Base-by-base conservation (phyloP, 2,797 vertebrate genomes). In the Acrossocheilus fasciatus region DNA sequence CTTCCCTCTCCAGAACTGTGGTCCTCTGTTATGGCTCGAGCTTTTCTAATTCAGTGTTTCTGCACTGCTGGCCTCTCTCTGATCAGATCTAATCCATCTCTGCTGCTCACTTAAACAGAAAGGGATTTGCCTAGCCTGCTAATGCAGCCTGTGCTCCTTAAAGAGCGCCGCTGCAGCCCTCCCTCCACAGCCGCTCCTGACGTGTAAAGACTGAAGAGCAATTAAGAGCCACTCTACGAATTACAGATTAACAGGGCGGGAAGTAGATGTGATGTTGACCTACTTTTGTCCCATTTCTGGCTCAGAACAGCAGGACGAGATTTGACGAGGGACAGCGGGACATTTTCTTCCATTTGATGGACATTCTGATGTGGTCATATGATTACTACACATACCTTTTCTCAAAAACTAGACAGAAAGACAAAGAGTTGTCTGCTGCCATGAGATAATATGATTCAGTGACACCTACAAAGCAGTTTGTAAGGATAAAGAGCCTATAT, bases 181-280 rank as follows among this genome's bases (percentile, higher is more conserved):
- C 47, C 84, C 69, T 64, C 54, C 41, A 64, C 81, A 52, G 86
- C 34, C 66, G 45, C 59, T 85, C 45, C 59, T 66, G 39, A 50
- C 47, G 43, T 91, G 66, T 79, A 82, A 87, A 89, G 83, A 89
- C 87, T 91, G 87, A 87, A 91, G 83, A 84, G 88, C 87, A 88
- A 89, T 91, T 89, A 87, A 70, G 43, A 91, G 78, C 84, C 78
- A 76, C 87, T 87, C 83, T 68, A 69, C 47, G 30, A 86, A 88
- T 89, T 84, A 87, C 81, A 85, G 87, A 91, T 88, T 90, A 88
- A 34, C 26, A 75, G 52, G 47, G 59, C 18, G 59, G 83, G 52
- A 85, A 78, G 74, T 66, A 77, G 78, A 87, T 87, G 81, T 34
- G 68, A 77, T 34, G 41, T 52, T 85, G 87, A 89, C 87, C 88